Evolutionary conservation across 2,888 invertebrate genomes (phyloP).

Genomic region (Teleiodes luculella): DNA sequence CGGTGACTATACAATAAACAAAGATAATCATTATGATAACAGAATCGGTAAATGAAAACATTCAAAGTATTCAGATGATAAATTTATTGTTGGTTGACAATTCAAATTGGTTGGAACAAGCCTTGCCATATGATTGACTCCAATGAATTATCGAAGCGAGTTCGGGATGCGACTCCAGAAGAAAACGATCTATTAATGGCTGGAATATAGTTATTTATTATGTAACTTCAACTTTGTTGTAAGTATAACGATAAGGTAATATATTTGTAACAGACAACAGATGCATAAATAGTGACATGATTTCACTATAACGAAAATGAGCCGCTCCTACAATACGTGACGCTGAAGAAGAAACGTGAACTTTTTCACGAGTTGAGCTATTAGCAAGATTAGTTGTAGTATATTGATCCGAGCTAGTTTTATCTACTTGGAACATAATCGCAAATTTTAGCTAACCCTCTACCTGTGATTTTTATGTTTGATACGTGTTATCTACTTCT

Average conservation of each 20-base stretch:
- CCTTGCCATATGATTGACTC: slow-evolving; percentile 25
- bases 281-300: too few relatives aligned
- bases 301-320: too few relatives aligned
- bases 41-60: slow-evolving; percentile 15
- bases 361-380: neutral
- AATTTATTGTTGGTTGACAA: slow-evolving; percentile 20
- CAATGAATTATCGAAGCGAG: slow-evolving; percentile 20
- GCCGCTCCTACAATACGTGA: neutral
- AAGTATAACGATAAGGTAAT: too few relatives aligned
- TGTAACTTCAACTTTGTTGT: neutral
- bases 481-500: too few relatives aligned
- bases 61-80: slow-evolving; percentile 26
- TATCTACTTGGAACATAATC: neutral
- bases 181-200: neutral
- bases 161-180: slow-evolving; percentile 10
- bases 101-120: slow-evolving; percentile 19
- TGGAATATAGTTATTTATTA: neutral
- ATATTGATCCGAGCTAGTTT: neutral
- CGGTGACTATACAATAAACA: neutral
- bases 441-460: neutral
- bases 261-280: too few relatives aligned
- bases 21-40: slow-evolving; percentile 3
- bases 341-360: neutral
- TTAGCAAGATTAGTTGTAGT: neutral
- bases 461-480: too few relatives aligned